phyloP scores from a whole-genome alignment of 2,888 invertebrate genomes.

The Ischnura elegans region DNA sequence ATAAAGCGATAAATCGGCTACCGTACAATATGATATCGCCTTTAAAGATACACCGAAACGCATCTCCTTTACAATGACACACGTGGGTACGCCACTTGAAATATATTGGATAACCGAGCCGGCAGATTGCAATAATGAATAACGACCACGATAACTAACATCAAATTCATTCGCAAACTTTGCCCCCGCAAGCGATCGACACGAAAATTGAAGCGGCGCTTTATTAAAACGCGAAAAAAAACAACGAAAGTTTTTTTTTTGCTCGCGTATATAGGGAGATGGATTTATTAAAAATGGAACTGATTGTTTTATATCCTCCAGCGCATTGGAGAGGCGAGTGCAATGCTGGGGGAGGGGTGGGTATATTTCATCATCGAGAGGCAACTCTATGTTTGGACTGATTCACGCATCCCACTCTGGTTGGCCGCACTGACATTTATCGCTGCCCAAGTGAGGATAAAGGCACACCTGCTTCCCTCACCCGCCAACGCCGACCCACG shows the following conservation, averaged over 20 bases:
- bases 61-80: too few species aligned
- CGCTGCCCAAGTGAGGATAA: not conserved
- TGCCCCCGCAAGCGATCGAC: not conserved
- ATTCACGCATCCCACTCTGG: not conserved
- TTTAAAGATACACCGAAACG: too few species aligned
- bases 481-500: not conserved
- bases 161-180: not conserved
- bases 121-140: too few species aligned
- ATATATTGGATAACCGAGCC: too few species aligned
- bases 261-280: too few species aligned
- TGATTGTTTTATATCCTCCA: not conserved
- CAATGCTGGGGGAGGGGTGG: not conserved
- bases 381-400: not conserved
- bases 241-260: not conserved
- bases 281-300: not conserved
- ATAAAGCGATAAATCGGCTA: too few species aligned
- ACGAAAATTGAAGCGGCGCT: not conserved
- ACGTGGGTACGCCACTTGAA: too few species aligned
- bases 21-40: too few species aligned
- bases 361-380: not conserved
- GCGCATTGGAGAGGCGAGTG: not conserved
- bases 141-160: not conserved
- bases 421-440: constrained; percentile 11
- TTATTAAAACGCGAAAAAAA: not conserved
- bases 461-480: not conserved